Evolutionary conservation across 2,113 vertebrate genomes (phyloP).

Genomic region (Mastomys coucha): DNA sequence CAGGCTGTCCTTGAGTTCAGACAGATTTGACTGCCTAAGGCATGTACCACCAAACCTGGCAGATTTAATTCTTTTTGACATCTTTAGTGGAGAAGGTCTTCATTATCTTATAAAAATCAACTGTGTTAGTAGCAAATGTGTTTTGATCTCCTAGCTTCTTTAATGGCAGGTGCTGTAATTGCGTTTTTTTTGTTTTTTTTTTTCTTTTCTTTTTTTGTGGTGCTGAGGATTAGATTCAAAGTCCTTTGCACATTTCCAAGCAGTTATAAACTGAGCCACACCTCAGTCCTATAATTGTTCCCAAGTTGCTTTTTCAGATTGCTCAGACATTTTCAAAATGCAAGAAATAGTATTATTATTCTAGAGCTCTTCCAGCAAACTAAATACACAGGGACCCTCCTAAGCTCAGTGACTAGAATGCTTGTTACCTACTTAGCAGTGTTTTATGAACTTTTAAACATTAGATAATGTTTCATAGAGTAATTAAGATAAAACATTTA

Average conservation of each 20-base stretch:
- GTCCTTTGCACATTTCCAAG: neutral
- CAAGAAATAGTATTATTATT: constrained; percentile 26
- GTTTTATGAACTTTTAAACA: constrained; percentile 31
- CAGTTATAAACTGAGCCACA: neutral
- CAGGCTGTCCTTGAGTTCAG: neutral
- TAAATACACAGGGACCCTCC: neutral
- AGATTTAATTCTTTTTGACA: constrained; percentile 55
- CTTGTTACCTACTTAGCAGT: constrained; percentile 43
- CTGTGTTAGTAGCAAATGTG: constrained; percentile 43
- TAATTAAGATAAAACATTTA: constrained; percentile 7
- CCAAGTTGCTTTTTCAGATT: constrained; percentile 41
- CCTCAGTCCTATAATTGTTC: neutral
- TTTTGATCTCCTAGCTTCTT: neutral
- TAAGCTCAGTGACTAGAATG: neutral
- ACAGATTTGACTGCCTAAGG: neutral
- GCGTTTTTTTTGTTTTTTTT: neutral
- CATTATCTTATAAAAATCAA: constrained; percentile 39
- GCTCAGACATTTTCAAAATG: constrained; percentile 35
- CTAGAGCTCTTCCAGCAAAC: neutral
- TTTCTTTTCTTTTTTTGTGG: neutral
- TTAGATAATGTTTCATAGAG: neutral
- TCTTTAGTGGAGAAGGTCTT: constrained; percentile 38
- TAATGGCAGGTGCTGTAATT: constrained; percentile 15
- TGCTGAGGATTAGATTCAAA: neutral
- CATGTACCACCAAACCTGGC: neutral